A percentile compares a stretch with the other conserved stretches of the same genome.
phyloP scores from a whole-genome alignment of 2,888 invertebrate species.

The Calameuta filiformis region DNA sequence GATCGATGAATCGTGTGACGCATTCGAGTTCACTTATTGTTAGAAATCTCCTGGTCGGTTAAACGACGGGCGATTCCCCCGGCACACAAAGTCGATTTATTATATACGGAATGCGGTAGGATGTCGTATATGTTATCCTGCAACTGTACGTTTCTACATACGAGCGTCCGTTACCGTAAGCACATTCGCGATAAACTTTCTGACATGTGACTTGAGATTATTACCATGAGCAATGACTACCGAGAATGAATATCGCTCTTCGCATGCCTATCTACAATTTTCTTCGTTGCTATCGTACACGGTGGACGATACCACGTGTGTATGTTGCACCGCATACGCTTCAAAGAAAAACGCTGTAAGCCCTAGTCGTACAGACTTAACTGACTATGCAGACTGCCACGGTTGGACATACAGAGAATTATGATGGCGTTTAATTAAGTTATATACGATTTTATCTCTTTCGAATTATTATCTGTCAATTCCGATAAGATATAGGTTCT shows the following conservation, averaged over 20 bases:
- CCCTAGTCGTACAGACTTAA: not conserved
- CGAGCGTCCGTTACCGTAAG: not conserved
- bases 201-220: not conserved
- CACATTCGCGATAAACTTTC: not conserved
- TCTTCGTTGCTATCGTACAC: not conserved
- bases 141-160: not conserved
- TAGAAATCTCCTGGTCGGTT: not conserved
- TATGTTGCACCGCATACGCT: not conserved
- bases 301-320: not conserved
- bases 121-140: not conserved
- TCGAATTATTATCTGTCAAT: not conserved
- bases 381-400: not conserved
- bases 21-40: not conserved
- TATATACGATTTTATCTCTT: not conserved
- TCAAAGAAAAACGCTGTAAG: not conserved
- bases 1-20: not conserved
- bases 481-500: not conserved
- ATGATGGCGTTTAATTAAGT: not conserved
- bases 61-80: not conserved
- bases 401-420: not conserved
- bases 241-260: not conserved
- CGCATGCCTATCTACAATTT: not conserved
- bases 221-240: not conserved
- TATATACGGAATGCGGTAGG: not conserved
- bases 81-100: not conserved